Evolutionary conservation across 2,797 vertebrate genomes (phyloP).

Genomic region (Neostethus bicornis): DNA sequence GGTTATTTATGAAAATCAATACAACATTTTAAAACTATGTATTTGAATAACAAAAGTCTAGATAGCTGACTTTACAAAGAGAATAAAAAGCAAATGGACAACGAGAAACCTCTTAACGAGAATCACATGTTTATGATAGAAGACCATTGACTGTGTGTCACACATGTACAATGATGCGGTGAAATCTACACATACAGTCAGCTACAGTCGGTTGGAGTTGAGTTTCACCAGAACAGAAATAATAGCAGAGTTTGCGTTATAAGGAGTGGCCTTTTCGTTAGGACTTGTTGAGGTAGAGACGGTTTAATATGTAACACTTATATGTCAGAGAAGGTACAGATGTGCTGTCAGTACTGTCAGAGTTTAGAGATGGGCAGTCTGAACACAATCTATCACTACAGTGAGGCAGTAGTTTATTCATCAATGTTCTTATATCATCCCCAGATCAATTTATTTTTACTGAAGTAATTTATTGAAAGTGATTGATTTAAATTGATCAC

Average conservation of each 20-base stretch:
- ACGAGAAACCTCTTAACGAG: conserved; percentile 44
- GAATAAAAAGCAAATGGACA: conserved; percentile 41
- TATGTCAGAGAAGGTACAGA: conserved; percentile 28
- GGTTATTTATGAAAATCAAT: conserved; percentile 6
- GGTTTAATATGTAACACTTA: conserved; percentile 45
- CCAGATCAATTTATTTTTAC: background rate
- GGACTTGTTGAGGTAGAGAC: conserved; percentile 55
- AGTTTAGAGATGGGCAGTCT: background rate
- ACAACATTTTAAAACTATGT: conserved; percentile 64
- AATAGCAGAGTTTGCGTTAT: conserved; percentile 16
- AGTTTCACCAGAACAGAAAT: conserved; percentile 23
- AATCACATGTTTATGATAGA: conserved; percentile 49
- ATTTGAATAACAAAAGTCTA: conserved; percentile 58
- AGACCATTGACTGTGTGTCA: conserved; percentile 10
- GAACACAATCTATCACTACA: conserved; percentile 5
- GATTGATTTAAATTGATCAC: conserved; percentile 6
- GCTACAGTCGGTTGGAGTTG: conserved; percentile 1
- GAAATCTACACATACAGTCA: conserved; percentile 11
- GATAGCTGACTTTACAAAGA: conserved; percentile 57
- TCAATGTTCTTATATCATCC: background rate
- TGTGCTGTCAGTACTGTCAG: conserved; percentile 21
- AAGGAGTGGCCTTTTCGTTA: conserved; percentile 54
- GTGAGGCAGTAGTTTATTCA: background rate
- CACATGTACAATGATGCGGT: conserved; percentile 19
- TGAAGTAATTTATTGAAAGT: too few species aligned